Conservation (phyloP, 2,113 vertebrate genomes). For the Protomyctophum bolini region DNA sequence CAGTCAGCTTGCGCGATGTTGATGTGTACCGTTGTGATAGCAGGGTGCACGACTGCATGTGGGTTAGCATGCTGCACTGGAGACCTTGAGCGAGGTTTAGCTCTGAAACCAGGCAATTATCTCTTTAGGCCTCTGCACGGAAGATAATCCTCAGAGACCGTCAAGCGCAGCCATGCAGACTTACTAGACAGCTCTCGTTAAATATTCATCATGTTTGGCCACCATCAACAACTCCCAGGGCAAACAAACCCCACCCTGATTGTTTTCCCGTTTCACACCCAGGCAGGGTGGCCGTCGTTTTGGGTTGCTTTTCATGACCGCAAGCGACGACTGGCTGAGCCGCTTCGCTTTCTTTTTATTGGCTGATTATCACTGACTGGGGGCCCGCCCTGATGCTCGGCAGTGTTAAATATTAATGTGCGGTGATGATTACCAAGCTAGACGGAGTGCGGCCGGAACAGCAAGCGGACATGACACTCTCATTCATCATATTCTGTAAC, state of each 20-base stretch:
- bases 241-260: conserved; percentile 45
- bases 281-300: not conserved
- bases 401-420: conserved; percentile 78
- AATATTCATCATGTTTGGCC: conserved; percentile 75
- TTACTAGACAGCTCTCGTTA: conserved; percentile 70
- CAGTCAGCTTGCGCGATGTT: conserved; percentile 16
- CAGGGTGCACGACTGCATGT: conserved; percentile 15
- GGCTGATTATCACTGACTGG: conserved; percentile 56
- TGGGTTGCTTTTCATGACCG: conserved; percentile 18
- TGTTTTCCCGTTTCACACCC: conserved; percentile 15
- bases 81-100: conserved; percentile 63
- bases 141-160: conserved; percentile 59
- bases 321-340: not conserved
- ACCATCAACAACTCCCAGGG: conserved; percentile 62
- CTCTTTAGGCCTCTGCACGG: conserved; percentile 61
- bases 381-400: conserved; percentile 47
- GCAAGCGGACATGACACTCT: conserved; percentile 55
- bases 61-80: conserved; percentile 20
- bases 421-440: conserved; percentile 62
- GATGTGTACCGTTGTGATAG: not conserved
- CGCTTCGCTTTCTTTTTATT: conserved; percentile 31
- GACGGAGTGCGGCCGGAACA: conserved; percentile 66
- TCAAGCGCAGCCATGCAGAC: conserved; percentile 35
- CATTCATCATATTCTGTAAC: conserved; percentile 73
- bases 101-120: conserved; percentile 66